These are phyloP conservation scores for Trissolcus basalis DNA, from an alignment of 1,140 invertebrate species.

Conservation along the genomic window DNA sequence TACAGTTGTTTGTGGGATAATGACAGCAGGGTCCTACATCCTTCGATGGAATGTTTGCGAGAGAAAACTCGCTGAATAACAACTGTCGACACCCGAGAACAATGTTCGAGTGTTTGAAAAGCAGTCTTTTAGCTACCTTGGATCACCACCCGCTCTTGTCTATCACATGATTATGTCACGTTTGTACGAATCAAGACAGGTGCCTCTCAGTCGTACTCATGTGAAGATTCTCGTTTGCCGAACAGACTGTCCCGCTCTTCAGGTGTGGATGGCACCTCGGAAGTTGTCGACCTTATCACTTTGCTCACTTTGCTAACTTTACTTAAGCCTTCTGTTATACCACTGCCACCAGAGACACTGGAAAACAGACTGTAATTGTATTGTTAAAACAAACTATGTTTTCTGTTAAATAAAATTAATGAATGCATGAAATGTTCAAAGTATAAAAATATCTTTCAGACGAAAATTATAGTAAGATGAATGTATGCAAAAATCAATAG, in stretches of 20 bases:
- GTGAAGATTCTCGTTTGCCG: conserved; percentile 82
- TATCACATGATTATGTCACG: conserved; percentile 45
- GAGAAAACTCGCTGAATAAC: conserved; percentile 11
- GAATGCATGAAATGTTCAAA: neutral
- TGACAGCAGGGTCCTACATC: conserved; percentile 20
- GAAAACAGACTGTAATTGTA: conserved; percentile 71
- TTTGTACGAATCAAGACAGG: conserved; percentile 2
- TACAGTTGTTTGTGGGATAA: conserved; percentile 7
- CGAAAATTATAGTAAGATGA: no score
- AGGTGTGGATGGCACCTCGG: conserved; percentile 77
- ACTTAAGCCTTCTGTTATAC: conserved; percentile 79
- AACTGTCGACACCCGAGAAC: conserved; percentile 12
- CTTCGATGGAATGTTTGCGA: conserved; percentile 36
- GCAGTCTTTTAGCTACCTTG: conserved; percentile 51
- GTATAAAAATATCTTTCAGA: no score
- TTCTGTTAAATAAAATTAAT: neutral
- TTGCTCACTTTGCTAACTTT: conserved; percentile 75
- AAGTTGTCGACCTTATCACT: conserved; percentile 69
- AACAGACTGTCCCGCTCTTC: conserved; percentile 82
- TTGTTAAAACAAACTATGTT: conserved; percentile 69
- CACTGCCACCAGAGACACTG: conserved; percentile 73
- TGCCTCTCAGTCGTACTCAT: conserved; percentile 81
- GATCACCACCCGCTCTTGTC: conserved; percentile 39
- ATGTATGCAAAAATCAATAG: no score
- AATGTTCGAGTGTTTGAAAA: conserved; percentile 30